phyloP scores from a whole-genome alignment of 1,140 invertebrate genomes.

The Tetramorium alpestre region DNA sequence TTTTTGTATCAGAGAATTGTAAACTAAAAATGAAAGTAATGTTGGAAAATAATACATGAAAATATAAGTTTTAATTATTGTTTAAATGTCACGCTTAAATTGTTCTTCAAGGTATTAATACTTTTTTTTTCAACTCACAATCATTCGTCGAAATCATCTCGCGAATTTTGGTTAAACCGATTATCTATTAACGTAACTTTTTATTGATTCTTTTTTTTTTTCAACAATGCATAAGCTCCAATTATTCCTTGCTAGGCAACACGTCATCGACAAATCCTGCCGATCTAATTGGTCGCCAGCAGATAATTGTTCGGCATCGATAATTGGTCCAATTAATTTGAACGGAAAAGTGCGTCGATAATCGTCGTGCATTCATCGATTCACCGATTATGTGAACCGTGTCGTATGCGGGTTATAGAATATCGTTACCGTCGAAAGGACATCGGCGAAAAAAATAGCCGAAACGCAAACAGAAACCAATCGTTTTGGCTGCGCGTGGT shows the following conservation, averaged over 20 bases:
- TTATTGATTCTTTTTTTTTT: conserved; percentile 57
- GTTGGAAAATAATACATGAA: neutral
- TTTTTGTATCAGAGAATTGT: neutral
- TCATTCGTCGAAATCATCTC: conserved; percentile 27
- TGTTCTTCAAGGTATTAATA: neutral
- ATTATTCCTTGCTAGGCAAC: conserved; percentile 74
- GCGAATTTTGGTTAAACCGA: conserved; percentile 49
- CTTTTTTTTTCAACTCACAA: conserved; percentile 27
- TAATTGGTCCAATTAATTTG: conserved; percentile 86
- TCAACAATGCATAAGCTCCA: conserved; percentile 64
- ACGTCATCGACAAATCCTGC: conserved; percentile 78
- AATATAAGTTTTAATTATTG: neutral
- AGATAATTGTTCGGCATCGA: conserved; percentile 82
- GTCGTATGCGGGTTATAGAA: conserved; percentile 74
- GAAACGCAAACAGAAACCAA: conserved; percentile 47
- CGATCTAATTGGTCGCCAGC: conserved; percentile 83
- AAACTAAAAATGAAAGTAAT: conserved; percentile 2
- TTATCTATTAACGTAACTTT: conserved; percentile 50
- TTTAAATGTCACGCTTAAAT: conserved; percentile 2
- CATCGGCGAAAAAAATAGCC: conserved; percentile 55
- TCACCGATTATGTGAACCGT: conserved; percentile 74
- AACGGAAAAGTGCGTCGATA: conserved; percentile 82
- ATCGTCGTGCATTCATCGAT: conserved; percentile 77
- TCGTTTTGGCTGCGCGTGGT: conserved; percentile 57
- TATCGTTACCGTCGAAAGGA: conserved; percentile 75